Evolutionary conservation across 1,140 invertebrate genomes (phyloP).

Genomic region (Orius insidiosus): DNA sequence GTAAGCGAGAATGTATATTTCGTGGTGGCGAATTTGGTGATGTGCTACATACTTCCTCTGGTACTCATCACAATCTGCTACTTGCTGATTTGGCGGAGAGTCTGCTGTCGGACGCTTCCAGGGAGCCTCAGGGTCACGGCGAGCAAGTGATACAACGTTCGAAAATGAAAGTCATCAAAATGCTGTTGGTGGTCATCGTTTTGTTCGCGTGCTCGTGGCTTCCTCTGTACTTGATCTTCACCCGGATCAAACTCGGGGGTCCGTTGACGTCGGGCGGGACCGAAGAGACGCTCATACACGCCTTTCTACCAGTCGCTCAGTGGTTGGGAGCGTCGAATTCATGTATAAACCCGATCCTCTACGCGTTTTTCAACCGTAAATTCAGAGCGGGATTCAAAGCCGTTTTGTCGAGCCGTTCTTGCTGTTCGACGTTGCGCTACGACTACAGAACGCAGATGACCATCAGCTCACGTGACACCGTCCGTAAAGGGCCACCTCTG

Average conservation of each 20-base stretch:
- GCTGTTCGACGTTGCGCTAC: slow-evolving; percentile 21
- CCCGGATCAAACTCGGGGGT: slow-evolving; percentile 28
- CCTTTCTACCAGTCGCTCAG: slow-evolving; percentile 39
- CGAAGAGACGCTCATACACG: slow-evolving; percentile 26
- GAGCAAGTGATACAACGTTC: slow-evolving; percentile 21
- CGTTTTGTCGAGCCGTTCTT: slow-evolving; percentile 24
- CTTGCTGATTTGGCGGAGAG: slow-evolving; percentile 31
- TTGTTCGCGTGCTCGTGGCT: slow-evolving; percentile 46
- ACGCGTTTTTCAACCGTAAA: slow-evolving; percentile 47
- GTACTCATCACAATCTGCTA: slow-evolving; percentile 36
- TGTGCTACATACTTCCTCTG: slow-evolving; percentile 37
- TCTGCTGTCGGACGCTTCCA: slow-evolving; percentile 25
- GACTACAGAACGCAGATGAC: slow-evolving; percentile 14
- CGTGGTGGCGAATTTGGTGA: slow-evolving; percentile 35
- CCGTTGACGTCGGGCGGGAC: slow-evolving; percentile 14
- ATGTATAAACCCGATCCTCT: slow-evolving; percentile 36
- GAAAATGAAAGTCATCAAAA: slow-evolving; percentile 36
- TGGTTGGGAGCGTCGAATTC: slow-evolving; percentile 41
- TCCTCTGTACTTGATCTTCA: slow-evolving; percentile 38
- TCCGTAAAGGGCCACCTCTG: slow-evolving; percentile 3
- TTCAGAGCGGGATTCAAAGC: slow-evolving; percentile 40
- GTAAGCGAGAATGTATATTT: slow-evolving; percentile 32
- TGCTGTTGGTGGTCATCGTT: slow-evolving; percentile 41
- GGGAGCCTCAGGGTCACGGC: slow-evolving; percentile 21
- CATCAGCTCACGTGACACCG: slow-evolving; percentile 6